Evolutionary conservation across 2,888 invertebrate genomes (phyloP).

Genomic region (Anoplius nigerrimus): DNA sequence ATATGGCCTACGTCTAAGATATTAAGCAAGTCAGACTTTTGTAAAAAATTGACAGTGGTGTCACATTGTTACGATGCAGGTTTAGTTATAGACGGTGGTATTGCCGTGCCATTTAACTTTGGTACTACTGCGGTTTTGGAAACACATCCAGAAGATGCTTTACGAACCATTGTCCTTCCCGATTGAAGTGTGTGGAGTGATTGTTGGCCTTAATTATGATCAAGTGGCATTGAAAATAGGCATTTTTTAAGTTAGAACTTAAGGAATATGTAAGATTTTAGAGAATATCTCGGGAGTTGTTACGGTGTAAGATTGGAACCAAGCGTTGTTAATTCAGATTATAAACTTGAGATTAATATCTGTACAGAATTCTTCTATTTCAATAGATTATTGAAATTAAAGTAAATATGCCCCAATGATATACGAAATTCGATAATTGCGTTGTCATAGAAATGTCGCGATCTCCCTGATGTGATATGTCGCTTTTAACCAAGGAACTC

Average conservation of each 20-base stretch:
- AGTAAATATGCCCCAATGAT: no score
- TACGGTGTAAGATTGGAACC: no score
- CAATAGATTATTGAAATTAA: no score
- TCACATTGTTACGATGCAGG: conserved; percentile 94
- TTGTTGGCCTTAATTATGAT: background rate
- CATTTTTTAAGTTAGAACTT: background rate
- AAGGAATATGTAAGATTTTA: no score
- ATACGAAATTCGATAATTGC: no score
- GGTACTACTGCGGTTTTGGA: conserved; percentile 92
- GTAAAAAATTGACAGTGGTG: conserved; percentile 84
- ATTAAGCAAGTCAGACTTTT: conserved; percentile 85
- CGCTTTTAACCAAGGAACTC: no score
- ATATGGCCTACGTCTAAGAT: conserved; percentile 89
- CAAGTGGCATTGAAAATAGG: background rate
- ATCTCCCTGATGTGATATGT: no score
- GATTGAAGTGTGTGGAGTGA: conserved; percentile 12
- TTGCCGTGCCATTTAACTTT: conserved; percentile 95
- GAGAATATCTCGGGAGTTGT: no score
- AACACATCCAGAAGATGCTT: conserved; percentile 89
- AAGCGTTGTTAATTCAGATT: no score
- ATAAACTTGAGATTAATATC: no score
- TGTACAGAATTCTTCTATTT: no score
- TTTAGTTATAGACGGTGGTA: conserved; percentile 96
- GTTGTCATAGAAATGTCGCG: no score
- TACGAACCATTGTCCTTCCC: conserved; percentile 83